A percentile compares a stretch with the other conserved stretches of the same genome.
Conservation (phyloP, 2,797 vertebrate genomes). For the Enteromius radiatus region DNA sequence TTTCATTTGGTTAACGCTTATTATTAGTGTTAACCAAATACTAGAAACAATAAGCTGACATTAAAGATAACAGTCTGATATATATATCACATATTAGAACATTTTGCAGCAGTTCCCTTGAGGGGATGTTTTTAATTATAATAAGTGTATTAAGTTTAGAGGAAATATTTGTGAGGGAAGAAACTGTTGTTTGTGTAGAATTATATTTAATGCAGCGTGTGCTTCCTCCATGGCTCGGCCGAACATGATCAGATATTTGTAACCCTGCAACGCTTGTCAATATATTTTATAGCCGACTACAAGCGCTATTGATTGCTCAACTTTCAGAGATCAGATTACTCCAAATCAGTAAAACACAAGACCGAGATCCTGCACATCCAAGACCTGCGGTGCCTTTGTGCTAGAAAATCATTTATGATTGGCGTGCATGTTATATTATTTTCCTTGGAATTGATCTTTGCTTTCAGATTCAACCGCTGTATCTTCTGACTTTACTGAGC, state of each 20-base stretch:
- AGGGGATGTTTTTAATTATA: neutral
- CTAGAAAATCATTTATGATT: constrained; percentile 41
- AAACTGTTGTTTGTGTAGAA: neutral
- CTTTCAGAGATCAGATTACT: constrained; percentile 64
- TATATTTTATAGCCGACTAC: constrained; percentile 70
- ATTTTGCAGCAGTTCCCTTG: neutral
- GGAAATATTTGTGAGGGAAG: neutral
- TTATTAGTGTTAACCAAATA: neutral
- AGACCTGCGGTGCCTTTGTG: constrained; percentile 21
- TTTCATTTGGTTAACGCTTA: neutral
- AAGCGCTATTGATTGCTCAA: constrained; percentile 72
- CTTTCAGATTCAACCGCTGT: neutral
- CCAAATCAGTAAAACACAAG: constrained; percentile 51
- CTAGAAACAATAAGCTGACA: no score
- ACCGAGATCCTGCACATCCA: constrained; percentile 28
- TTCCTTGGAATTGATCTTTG: constrained; percentile 11
- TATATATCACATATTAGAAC: neutral
- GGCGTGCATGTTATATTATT: constrained; percentile 11
- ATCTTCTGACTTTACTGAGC: neutral
- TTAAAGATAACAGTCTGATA: neutral
- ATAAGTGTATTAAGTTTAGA: neutral
- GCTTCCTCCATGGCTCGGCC: constrained; percentile 30
- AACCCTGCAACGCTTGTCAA: constrained; percentile 60
- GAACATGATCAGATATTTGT: constrained; percentile 54
- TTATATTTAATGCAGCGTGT: neutral